Evolutionary conservation across 2,888 invertebrate genomes (phyloP), one percentile per base, ranked within the genome.

Genomic region (Cloeon dipterum): DNA sequence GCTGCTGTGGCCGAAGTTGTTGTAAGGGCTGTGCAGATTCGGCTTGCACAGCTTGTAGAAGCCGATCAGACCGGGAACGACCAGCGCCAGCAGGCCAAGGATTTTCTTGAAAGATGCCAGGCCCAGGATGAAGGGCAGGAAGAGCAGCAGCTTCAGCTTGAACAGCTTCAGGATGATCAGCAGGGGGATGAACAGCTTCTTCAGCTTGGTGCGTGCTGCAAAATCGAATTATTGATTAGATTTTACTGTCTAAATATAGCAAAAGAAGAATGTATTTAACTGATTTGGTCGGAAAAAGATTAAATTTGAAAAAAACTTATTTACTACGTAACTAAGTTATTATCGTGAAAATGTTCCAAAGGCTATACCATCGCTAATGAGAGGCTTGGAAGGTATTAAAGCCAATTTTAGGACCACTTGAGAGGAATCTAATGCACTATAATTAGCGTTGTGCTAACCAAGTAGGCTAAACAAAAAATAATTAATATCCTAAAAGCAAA

Each of bases 11-110:
- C 54, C 54, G 41, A 55, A 57, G 35, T 50, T 54, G 1, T 63
- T 61, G 43, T 56, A 58, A 0, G 65, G 65, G 2, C 70, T 69
- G 3, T 65, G 64, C 10, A 68, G 50, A 46, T 69, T 63, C 1
- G 79, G 79, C 46, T 76, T 78, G 62, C 79, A 83, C 46, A 83
- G 63, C 52, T 81, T 81, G 55, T 82, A 79, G 61, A 79, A 83
- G 20, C 77, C 83, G 48, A 83, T 81, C 0, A 81, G 58, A 43
- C 82, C 77, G 38, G 83, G 83, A 42, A 83, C 60, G 26, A 81
- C 66, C 20, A 83, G 68, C 10, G 81, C 81, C 50, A 79, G 62
- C 54, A 83, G 72, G 32, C 78, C 78, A 1, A 83, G 64, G 54
- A 83, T 66, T 50, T 83, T 83, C 58, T 83, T 82, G 51, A 83